Conservation (phyloP, 2,113 vertebrate species). For the Pontoporia blainvillei region DNA sequence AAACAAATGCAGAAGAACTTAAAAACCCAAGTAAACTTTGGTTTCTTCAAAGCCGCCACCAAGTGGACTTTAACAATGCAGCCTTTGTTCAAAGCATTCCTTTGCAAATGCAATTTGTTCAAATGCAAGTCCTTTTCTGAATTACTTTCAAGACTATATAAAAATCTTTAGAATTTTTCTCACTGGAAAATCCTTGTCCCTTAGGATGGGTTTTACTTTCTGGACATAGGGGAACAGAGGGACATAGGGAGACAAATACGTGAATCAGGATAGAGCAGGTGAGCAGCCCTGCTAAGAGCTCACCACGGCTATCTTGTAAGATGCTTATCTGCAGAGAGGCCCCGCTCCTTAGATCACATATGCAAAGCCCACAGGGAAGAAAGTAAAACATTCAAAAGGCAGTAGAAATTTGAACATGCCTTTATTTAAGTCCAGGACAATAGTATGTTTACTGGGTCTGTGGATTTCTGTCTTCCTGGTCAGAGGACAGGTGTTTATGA, state of each 20-base stretch:
- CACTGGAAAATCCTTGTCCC: neutral
- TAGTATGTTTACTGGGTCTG: neutral
- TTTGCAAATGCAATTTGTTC: neutral
- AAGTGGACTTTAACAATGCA: neutral
- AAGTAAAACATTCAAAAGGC: neutral
- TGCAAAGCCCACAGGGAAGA: neutral
- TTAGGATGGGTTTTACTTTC: neutral
- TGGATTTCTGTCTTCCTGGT: neutral
- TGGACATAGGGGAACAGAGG: neutral
- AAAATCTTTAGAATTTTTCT: neutral
- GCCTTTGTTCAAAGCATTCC: neutral
- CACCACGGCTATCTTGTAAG: neutral
- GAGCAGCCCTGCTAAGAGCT: neutral
- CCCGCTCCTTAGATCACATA: neutral
- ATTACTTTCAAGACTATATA: neutral
- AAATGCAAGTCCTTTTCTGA: neutral
- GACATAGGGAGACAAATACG: neutral
- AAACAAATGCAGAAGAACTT: neutral
- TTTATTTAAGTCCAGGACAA: neutral
- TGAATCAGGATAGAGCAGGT: neutral
- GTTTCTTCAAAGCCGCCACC: neutral
- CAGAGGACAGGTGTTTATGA: neutral
- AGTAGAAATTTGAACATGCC: neutral
- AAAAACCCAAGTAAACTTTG: neutral
- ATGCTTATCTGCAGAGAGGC: neutral